These are phyloP conservation scores for Limonius californicus DNA, from an alignment of 1,140 invertebrate species.

Conservation along the genomic window DNA sequence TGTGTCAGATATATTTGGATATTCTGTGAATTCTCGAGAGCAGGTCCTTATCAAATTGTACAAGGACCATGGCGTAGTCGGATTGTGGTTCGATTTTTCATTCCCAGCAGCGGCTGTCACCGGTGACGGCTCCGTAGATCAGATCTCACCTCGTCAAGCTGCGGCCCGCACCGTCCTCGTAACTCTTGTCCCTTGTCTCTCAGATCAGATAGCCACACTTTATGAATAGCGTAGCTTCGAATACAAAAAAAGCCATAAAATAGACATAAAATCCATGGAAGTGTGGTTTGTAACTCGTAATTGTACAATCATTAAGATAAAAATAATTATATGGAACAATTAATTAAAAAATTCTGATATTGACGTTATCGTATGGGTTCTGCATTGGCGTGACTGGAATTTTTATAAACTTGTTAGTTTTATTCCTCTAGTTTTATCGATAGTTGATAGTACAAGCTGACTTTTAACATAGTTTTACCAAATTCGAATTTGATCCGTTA, in stretches of 20 bases:
- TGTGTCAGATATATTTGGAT: background rate
- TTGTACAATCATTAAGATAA: background rate
- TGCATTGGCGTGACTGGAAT: too few relatives aligned
- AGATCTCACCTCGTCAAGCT: conserved; percentile 34
- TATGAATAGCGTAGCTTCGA: conserved; percentile 20
- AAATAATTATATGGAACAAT: background rate
- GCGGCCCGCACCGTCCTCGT: conserved; percentile 20
- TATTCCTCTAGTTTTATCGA: too few relatives aligned
- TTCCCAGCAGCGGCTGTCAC: conserved; percentile 32
- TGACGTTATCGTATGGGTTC: background rate
- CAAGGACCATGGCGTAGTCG: conserved; percentile 18
- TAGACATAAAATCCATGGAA: conserved; percentile 2
- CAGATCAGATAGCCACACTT: conserved; percentile 23
- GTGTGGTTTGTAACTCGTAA: conserved; percentile 2
- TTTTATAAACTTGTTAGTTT: too few relatives aligned
- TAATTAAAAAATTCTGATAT: background rate
- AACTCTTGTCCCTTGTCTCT: conserved; percentile 12
- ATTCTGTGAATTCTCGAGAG: background rate
- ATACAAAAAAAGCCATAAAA: conserved; percentile 8
- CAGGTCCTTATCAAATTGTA: conserved; percentile 12
- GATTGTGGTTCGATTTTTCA: conserved; percentile 34
- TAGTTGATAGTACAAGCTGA: too few relatives aligned
- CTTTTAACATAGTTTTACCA: too few relatives aligned
- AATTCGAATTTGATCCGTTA: too few relatives aligned
- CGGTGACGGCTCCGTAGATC: conserved; percentile 31